Base-by-base conservation (phyloP, 2,888 invertebrate species). In the Ochropleura plecta region DNA sequence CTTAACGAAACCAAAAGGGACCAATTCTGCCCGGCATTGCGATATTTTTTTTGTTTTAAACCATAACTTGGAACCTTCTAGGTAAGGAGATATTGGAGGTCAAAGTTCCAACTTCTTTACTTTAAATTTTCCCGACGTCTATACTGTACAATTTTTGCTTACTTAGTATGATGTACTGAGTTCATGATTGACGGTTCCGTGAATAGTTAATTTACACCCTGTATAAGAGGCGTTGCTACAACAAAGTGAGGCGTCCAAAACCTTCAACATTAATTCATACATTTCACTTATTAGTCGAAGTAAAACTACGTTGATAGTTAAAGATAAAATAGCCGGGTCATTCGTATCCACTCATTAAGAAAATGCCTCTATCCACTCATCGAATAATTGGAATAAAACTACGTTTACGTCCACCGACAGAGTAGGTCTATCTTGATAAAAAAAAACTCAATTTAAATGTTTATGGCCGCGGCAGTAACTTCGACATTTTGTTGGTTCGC, bases 371-470 rank as follows among this genome's bases (percentile, higher is more conserved):
- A 87, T 85, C 86, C 79, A 87, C 81, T 85, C 81, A 81, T 87
- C 79, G 82, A 86, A 89, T 89, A 89, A 89, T 88, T 88, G 85
- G 85, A 85, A 90, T 89, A 85, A 79, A 83, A 74, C 64, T 64
- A 84, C 85, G 84, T 83, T 86, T 84, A 78, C 80, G 71, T 88
- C 83, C 62, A 83, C 85, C 83, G 82, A 85, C 82, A 78, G 83
- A 75, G 82, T 81, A 79, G 68, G 81, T 86, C 76, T 84, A 89
- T 91, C 87, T 88, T 89, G 88, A 90, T 90, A 89, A 90, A 90
- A 84, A 84, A 82, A 85, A 76, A 88, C 87, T 89, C 84, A 88
- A 90, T 90, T 88, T 87, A 89, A 86, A 91, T 89, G 79, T 91
- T 88, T 90, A 91, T 85, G 81, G 82, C 74, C 65, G 74, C 74